Conservation (phyloP, 2,888 invertebrate genomes). For the Patella depressa region DNA sequence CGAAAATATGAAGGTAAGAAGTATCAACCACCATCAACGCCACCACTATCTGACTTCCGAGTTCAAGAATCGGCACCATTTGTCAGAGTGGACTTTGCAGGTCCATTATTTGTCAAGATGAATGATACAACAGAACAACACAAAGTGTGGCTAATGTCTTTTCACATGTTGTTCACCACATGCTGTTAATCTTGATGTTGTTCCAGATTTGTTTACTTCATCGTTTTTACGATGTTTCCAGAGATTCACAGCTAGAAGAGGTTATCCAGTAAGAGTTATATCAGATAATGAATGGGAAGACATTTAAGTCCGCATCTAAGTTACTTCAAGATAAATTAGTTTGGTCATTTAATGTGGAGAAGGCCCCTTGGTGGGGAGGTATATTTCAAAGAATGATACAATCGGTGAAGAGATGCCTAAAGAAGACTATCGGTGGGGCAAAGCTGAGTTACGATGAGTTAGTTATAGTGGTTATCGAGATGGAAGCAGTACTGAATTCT, state of each 20-base stretch:
- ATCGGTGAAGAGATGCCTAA: neutral
- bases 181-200: neutral
- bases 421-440: neutral
- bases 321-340: neutral
- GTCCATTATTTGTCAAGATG: neutral
- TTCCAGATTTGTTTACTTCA: neutral
- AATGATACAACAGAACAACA: neutral
- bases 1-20: neutral
- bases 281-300: neutral
- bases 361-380: neutral
- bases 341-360: neutral
- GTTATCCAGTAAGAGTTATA: neutral
- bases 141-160: neutral
- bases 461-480: neutral
- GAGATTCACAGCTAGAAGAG: neutral
- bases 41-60: conserved; percentile 11
- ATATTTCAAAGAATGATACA: neutral
- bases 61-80: conserved; percentile 12
- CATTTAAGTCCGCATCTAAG: neutral
- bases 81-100: conserved; percentile 18
- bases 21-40: conserved; percentile 10
- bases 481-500: neutral
- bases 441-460: neutral
- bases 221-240: neutral
- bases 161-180: neutral